Evolutionary conservation across 2,797 vertebrate genomes (phyloP), one percentile per base, ranked within the genome.

Genomic region (Melopsittacus undulatus): DNA sequence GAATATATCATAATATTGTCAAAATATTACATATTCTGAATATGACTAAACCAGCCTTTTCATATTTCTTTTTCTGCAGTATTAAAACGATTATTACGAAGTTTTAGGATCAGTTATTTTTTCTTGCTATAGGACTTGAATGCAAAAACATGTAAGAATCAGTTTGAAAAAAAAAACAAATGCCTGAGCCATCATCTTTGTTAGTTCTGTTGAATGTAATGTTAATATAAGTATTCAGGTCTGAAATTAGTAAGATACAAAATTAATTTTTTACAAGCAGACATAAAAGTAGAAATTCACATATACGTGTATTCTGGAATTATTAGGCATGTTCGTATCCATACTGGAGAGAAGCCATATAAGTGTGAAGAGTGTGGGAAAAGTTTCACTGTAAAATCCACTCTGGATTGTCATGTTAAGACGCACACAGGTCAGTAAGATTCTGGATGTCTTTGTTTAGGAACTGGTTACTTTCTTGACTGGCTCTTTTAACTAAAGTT

Each of bases 371-470:
- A 99, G 82, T 99, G 99, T 91, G 99, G 98, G 27, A 99, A 99
- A 97, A 99, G 98, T 96, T 99, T 99, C 90, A 99, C 99, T 0
- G 99, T 99, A n/a, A 99, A 99, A 80, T 99, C 99, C 11, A 99
- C 99, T 3, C 97, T 99, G 70, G 99, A 99, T 96, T 99, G 99
- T 89, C 99, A 99, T 8, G 98, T 99, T 79, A 99, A 99, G 98
- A 99, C 99, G 1, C 99, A 99, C 93, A 99, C 98, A 98, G 99
- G 99, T 99, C 42, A 90, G 98, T 91, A 81, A 23, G 20, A 24
- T 34, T 89, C 76, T 90, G 9, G 32, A 62, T 40, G 38, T 83
- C 38, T 76, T 15, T 75, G 15, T 22, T 82, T 49, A 68, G 51
- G 81, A 59, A 34, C 11, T 1, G 1, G 4, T 64, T 90, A 27